Percentiles rank a stretch among this genome's conserved stretches.
phyloP scores from a whole-genome alignment of 2,113 vertebrate species.

The Triplophysa dalaica region DNA sequence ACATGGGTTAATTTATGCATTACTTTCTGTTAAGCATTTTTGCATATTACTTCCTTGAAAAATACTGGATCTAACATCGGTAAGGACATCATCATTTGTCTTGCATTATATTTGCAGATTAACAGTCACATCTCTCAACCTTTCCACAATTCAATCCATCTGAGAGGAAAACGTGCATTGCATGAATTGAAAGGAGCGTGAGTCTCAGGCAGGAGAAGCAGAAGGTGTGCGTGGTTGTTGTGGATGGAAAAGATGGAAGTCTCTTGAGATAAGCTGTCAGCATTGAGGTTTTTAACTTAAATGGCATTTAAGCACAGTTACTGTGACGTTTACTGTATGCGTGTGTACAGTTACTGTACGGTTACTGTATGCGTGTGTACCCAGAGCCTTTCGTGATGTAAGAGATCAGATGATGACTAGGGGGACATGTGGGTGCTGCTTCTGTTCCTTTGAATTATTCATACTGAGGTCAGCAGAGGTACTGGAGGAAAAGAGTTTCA shows the following conservation, averaged over 20 bases:
- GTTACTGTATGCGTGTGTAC: background rate
- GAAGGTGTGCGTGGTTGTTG: background rate
- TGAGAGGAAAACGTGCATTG: background rate
- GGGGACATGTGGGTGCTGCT: background rate
- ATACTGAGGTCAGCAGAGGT: background rate
- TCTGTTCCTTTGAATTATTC: slow-evolving; percentile 1
- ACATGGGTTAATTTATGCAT: too few relatives aligned
- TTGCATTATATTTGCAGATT: too few relatives aligned
- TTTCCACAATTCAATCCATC: background rate
- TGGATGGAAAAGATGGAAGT: slow-evolving; percentile 29
- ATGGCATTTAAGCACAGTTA: background rate
- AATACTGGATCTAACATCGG: too few relatives aligned
- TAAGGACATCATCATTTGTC: too few relatives aligned
- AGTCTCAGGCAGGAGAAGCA: background rate
- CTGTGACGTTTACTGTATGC: too few relatives aligned
- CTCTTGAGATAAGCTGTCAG: slow-evolving; percentile 11
- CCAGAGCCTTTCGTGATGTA: background rate
- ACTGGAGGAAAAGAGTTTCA: background rate
- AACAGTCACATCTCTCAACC: background rate
- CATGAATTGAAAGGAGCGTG: background rate
- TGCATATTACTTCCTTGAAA: too few relatives aligned
- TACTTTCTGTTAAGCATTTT: too few relatives aligned
- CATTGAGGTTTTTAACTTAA: background rate
- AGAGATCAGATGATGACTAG: background rate
- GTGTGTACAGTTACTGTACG: too few relatives aligned